These are phyloP conservation scores for Trachurus trachurus DNA, from an alignment of 2,797 vertebrate species.

Conservation along the genomic window DNA sequence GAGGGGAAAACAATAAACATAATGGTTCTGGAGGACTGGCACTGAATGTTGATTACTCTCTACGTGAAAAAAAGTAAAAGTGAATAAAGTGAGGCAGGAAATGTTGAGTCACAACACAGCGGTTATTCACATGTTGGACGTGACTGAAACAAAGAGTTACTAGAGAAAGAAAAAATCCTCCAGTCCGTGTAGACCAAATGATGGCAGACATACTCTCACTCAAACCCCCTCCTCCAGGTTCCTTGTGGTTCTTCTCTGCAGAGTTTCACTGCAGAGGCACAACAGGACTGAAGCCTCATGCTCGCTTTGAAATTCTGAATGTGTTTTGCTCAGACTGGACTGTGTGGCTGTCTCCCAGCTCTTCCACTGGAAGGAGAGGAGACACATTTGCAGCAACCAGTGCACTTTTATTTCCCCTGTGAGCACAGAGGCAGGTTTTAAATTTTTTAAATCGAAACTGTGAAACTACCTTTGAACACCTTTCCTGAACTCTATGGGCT, in stretches of 20 bases:
- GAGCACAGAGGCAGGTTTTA: too few species aligned
- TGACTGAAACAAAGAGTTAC: too few species aligned
- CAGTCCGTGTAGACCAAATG: background rate
- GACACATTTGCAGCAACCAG: background rate
- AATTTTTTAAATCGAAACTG: background rate
- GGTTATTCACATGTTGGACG: background rate
- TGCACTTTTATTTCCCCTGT: background rate
- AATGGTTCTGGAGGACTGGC: slow-evolving; percentile 13
- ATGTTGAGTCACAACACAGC: background rate
- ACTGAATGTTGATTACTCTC: slow-evolving; percentile 23
- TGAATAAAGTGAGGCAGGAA: background rate
- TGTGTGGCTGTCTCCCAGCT: background rate
- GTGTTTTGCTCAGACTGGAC: background rate
- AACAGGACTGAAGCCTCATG: background rate
- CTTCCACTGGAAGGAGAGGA: background rate
- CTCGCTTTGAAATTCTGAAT: slow-evolving; percentile 2
- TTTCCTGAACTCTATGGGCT: background rate
- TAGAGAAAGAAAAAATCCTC: too few species aligned
- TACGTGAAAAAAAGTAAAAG: background rate
- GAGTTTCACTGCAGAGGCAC: slow-evolving; percentile 3
- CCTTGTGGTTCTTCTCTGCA: background rate
- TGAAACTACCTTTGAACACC: background rate
- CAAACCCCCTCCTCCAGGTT: background rate
- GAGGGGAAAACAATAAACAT: slow-evolving; percentile 16
- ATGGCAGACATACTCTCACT: background rate